phyloP scores from a whole-genome alignment of 2,888 invertebrate species.

The Euproctis similis region DNA sequence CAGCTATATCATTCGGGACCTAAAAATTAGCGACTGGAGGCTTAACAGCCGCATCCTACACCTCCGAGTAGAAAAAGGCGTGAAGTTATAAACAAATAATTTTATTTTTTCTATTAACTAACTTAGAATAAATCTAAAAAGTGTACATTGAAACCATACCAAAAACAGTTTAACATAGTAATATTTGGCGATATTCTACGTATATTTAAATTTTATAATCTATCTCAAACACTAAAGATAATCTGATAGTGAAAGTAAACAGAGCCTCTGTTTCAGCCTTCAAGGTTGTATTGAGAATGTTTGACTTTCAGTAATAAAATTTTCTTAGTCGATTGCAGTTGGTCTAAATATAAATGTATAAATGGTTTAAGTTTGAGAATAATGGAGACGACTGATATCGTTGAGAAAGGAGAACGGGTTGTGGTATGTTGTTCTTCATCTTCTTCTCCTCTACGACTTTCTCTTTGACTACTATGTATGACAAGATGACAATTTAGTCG shows the following conservation, averaged over 20 bases:
- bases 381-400: conserved; percentile 25
- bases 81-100: too few relatives aligned
- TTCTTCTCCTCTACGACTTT: too few relatives aligned
- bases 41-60: too few relatives aligned
- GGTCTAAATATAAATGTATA: conserved; percentile 4
- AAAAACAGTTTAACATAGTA: too few relatives aligned
- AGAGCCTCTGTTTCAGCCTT: conserved; percentile 21
- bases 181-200: neutral
- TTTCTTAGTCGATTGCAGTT: conserved; percentile 18
- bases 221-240: conserved; percentile 36
- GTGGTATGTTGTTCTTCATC: conserved; percentile 38
- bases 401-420: conserved; percentile 33
- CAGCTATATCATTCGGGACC: too few relatives aligned
- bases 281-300: conserved; percentile 28
- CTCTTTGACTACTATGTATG: too few relatives aligned
- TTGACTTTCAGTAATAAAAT: conserved; percentile 20
- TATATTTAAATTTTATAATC: conserved; percentile 33
- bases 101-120: too few relatives aligned
- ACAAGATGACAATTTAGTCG: too few relatives aligned
- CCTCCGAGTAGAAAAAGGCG: too few relatives aligned
- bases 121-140: too few relatives aligned
- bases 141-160: too few relatives aligned
- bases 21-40: too few relatives aligned
- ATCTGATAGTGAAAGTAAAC: conserved; percentile 39
- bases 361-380: neutral